These are phyloP conservation scores for Trididemnum clinides DNA, from an alignment of 23 tunicate genomes.

Conservation along the genomic window DNA sequence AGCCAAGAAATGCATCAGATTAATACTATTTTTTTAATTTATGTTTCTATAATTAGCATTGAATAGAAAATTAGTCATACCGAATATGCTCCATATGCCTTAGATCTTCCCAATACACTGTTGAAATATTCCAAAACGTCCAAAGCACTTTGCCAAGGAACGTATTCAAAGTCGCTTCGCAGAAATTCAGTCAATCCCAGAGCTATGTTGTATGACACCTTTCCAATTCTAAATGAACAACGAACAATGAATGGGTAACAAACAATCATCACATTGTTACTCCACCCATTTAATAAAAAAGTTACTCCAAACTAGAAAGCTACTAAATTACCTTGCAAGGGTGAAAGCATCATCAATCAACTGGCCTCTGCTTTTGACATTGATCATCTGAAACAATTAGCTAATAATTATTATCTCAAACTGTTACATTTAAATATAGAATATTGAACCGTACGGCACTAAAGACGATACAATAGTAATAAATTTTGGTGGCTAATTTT, in stretches of 20 bases:
- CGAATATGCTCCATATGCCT: conserved; percentile 45
- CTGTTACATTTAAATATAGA: too few relatives aligned
- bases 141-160: conserved; percentile 56
- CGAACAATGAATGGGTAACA: background rate
- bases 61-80: too few relatives aligned
- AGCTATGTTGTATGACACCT: conserved; percentile 24
- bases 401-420: too few relatives aligned
- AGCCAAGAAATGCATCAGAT: too few relatives aligned
- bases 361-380: conserved; percentile 55
- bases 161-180: conserved; percentile 20
- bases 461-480: too few relatives aligned
- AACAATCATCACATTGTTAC: background rate
- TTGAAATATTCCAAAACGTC: conserved; percentile 46
- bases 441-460: too few relatives aligned
- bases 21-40: too few relatives aligned
- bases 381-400: conserved; percentile 35
- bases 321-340: conserved; percentile 83
- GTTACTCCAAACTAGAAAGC: too few relatives aligned
- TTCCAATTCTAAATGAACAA: conserved; percentile 26
- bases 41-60: too few relatives aligned
- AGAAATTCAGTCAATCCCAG: conserved; percentile 42
- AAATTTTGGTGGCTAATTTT: too few relatives aligned
- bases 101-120: conserved; percentile 44
- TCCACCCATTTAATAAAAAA: too few relatives aligned
- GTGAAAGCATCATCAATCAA: conserved; percentile 65